A percentile compares a stretch with the other conserved stretches of the same genome.
phyloP scores from a whole-genome alignment of 2,797 vertebrate genomes.

The Echeneis naucrates region DNA sequence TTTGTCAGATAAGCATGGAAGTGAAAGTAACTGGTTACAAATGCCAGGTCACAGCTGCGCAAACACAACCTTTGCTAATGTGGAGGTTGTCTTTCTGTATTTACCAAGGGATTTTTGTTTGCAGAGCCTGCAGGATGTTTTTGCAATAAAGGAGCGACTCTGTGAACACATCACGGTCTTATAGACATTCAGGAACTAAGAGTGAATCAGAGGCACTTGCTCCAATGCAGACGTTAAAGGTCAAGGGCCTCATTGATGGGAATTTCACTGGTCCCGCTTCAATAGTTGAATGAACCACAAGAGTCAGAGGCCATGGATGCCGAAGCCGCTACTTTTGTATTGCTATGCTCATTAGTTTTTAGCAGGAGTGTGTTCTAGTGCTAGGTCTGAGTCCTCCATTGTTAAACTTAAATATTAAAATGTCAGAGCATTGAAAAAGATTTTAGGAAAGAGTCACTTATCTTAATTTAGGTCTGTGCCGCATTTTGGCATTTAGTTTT shows the following conservation, averaged over 20 bases:
- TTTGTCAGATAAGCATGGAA: too few species aligned
- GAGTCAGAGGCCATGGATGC: too few species aligned
- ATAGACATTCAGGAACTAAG: not conserved
- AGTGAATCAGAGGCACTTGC: too few species aligned
- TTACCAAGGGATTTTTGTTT: conserved; percentile 50
- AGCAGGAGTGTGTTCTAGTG: too few species aligned
- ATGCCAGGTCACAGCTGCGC: not conserved
- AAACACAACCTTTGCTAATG: not conserved
- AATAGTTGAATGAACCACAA: too few species aligned
- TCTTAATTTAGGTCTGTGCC: not conserved
- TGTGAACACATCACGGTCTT: not conserved
- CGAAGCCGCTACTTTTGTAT: too few species aligned
- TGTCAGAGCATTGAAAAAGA: not conserved
- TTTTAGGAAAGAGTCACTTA: too few species aligned
- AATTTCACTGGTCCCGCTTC: not conserved
- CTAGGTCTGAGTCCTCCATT: too few species aligned
- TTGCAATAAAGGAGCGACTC: not conserved
- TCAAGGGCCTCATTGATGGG: not conserved
- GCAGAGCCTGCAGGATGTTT: conserved; percentile 45
- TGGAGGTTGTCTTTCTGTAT: conserved; percentile 16
- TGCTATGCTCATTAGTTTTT: too few species aligned
- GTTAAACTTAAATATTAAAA: too few species aligned
- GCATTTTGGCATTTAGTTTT: not conserved
- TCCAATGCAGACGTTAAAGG: not conserved
- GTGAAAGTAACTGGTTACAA: not conserved